Evolutionary conservation across 2,797 vertebrate genomes (phyloP), one percentile per base, ranked within the genome.

Genomic region (Neostethus bicornis): DNA sequence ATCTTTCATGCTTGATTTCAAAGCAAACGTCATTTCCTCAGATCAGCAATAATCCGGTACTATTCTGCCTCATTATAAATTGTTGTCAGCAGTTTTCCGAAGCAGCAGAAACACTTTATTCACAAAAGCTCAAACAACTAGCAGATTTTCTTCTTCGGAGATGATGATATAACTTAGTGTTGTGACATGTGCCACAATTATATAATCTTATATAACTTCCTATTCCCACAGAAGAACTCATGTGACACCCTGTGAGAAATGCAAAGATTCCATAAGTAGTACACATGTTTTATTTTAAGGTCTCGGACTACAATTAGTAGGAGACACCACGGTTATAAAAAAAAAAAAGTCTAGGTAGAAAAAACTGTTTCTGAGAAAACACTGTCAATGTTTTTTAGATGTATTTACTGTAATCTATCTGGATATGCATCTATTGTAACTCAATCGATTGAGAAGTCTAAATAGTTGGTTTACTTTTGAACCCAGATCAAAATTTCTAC

Each of bases 11-110:
- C 61, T 52, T 14, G 14, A 51, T 70, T 48, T 71, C 41, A 35
- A 50, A n/a, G 19, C 29, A 24, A 32, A 68, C 3, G 10, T 78
- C 41, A 70, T 32, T 57, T 45, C 42, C 60, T 59, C 63, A 62
- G 66, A 65, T 78, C 61, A 53, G 42, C 65, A 19, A 39, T 54
- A 77, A 81, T 75, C 74, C 75, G 25, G 12, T 28, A 32, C 20
- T 29, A 55, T 46, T 55, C 19, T 20, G 3, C 23, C 50, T 4
- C 20, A 25, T 37, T 25, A 56, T 45, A 53, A 53, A 58, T 43
- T 35, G 39, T 50, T 25, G 14, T 53, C 25, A 54, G 54, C 48
- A 23, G 20, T 60, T 56, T 37, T 20, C 60, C 21, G 49, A 37
- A 38, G 49, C 29, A 46, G 12, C 5, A 25, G 38, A 43, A 55